Percentiles rank a stretch among this genome's conserved stretches.
Evolutionary conservation across 2,888 invertebrate species (phyloP).

Genomic region (Griposia aprilina): DNA sequence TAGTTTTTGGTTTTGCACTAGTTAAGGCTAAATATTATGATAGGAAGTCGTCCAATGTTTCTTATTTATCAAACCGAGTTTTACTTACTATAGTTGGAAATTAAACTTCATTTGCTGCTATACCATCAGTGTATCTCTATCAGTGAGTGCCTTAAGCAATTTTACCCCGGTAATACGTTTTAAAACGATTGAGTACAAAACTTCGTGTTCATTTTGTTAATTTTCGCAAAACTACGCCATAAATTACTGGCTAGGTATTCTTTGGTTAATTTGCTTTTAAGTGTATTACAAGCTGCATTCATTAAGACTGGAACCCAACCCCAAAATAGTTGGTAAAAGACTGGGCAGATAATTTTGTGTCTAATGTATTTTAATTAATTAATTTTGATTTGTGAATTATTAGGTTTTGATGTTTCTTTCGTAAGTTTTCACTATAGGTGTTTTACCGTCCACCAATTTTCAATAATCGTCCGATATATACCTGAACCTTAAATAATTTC

Average conservation of each 20-base stretch:
- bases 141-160: neutral
- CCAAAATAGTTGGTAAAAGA: too few relatives aligned
- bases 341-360: neutral
- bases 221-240: neutral
- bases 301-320: too few relatives aligned
- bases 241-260: conserved; percentile 13
- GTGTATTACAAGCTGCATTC: neutral
- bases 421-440: neutral
- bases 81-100: conserved; percentile 24
- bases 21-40: conserved; percentile 67
- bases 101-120: conserved; percentile 38
- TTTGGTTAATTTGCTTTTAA: neutral
- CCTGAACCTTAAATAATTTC: neutral
- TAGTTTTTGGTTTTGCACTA: conserved; percentile 9
- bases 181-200: conserved; percentile 4
- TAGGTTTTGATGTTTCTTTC: neutral
- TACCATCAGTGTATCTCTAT: neutral
- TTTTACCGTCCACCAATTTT: neutral
- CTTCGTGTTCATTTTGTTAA: neutral
- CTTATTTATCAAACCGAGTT: conserved; percentile 58
- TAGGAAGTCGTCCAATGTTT: conserved; percentile 50
- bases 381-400: neutral
- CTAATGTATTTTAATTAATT: neutral
- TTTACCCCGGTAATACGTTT: neutral
- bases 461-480: neutral